phyloP scores from a whole-genome alignment of 2,113 vertebrate genomes.

The Plectropomus leopardus region DNA sequence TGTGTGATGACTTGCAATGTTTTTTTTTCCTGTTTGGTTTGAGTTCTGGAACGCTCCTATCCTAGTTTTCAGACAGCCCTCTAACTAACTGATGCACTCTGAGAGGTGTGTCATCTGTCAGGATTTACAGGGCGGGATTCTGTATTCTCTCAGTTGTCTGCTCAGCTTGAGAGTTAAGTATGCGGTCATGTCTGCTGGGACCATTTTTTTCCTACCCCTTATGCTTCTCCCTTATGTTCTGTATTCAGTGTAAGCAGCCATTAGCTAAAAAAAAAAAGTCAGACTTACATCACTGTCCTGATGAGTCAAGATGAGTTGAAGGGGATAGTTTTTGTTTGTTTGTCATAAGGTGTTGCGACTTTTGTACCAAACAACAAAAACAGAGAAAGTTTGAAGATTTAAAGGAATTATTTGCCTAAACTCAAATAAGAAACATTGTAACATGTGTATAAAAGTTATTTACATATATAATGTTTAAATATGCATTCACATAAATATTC shows the following conservation, averaged over 20 bases:
- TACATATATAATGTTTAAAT: background rate
- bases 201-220: background rate
- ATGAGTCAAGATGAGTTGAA: no score
- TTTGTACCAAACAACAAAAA: no score
- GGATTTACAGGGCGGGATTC: conserved; percentile 1
- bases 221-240: conserved; percentile 16
- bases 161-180: conserved; percentile 8
- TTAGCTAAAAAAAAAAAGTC: background rate
- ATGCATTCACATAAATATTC: conserved; percentile 6
- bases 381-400: no score
- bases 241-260: background rate
- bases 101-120: conserved; percentile 28
- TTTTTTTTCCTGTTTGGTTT: conserved; percentile 39
- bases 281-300: no score
- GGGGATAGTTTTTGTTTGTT: background rate
- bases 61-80: conserved; percentile 31
- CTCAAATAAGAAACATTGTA: background rate
- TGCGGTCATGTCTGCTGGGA: conserved; percentile 5
- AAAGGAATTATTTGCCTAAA: no score
- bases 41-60: conserved; percentile 22
- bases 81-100: conserved; percentile 29
- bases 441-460: background rate
- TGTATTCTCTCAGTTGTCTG: conserved; percentile 16
- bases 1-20: conserved; percentile 9
- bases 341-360: background rate